These are phyloP conservation scores for Otis tarda DNA, from an alignment of 2,113 vertebrate species.

Conservation along the genomic window DNA sequence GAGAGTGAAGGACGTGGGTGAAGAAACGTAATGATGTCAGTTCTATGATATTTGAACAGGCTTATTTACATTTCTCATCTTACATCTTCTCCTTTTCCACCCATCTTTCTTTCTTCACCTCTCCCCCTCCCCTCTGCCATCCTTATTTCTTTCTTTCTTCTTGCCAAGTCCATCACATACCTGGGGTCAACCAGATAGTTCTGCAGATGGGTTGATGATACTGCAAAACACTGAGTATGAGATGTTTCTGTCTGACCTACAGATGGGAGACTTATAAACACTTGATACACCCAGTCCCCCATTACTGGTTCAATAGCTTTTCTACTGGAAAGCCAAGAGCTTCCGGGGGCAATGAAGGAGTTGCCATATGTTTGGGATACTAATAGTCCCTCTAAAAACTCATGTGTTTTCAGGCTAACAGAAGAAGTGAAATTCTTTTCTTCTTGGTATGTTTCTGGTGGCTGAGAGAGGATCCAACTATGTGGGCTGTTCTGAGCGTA, in stretches of 20 bases:
- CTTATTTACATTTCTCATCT: slow-evolving; percentile 33
- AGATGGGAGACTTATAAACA: slow-evolving; percentile 57
- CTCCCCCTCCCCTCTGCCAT: not conserved
- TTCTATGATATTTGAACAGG: slow-evolving; percentile 4
- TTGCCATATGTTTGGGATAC: not conserved
- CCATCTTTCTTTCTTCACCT: slow-evolving; percentile 25
- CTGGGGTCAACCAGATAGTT: slow-evolving; percentile 17
- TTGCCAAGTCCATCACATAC: not conserved
- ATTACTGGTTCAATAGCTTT: slow-evolving; percentile 54
- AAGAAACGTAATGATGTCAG: slow-evolving; percentile 34
- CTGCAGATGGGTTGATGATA: slow-evolving; percentile 8
- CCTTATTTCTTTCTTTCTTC: not conserved
- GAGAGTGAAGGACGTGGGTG: not conserved
- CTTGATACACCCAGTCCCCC: slow-evolving; percentile 38
- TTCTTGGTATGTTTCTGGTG: slow-evolving; percentile 15
- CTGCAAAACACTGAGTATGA: not conserved
- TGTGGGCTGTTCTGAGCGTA: slow-evolving; percentile 1
- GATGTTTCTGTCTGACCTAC: slow-evolving; percentile 45
- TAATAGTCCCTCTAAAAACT: slow-evolving; percentile 36
- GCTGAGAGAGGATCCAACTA: slow-evolving; percentile 1
- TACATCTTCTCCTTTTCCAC: slow-evolving; percentile 7
- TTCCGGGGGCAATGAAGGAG: slow-evolving; percentile 34
- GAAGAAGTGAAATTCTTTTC: slow-evolving; percentile 14
- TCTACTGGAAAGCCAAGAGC: slow-evolving; percentile 54
- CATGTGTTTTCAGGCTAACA: slow-evolving; percentile 21